Percentiles rank a stretch among this genome's conserved stretches.
Conservation (phyloP, 2,888 invertebrate genomes). For the Epinotia ramella region DNA sequence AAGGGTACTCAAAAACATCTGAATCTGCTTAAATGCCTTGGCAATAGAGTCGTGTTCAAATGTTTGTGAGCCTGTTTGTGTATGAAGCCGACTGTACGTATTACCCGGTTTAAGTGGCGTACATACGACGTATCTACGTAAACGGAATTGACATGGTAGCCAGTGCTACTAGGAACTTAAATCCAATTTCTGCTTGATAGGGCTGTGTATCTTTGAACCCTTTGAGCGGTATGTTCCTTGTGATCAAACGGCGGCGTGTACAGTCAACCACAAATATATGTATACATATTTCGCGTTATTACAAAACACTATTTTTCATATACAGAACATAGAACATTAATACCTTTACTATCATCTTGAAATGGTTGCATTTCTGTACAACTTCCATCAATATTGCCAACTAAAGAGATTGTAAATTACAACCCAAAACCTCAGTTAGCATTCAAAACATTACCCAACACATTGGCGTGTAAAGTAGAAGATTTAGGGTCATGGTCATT, state of each 20-base stretch:
- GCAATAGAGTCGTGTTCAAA: neutral
- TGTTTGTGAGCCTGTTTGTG: neutral
- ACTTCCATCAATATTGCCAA: neutral
- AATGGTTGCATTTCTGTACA: neutral
- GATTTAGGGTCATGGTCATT: constrained; percentile 35
- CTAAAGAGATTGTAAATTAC: neutral
- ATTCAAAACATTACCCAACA: constrained; percentile 2
- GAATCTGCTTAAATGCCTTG: neutral
- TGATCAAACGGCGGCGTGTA: constrained; percentile 63
- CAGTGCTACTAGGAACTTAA: constrained; percentile 63
- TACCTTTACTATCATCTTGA: neutral
- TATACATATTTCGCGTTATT: neutral
- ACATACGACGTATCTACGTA: constrained; percentile 11
- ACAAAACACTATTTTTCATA: neutral
- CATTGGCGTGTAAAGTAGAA: constrained; percentile 13
- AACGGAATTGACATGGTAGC: constrained; percentile 27
- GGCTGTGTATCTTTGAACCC: constrained; percentile 68
- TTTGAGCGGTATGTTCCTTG: constrained; percentile 59
- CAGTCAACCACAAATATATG: neutral
- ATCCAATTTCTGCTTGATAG: constrained; percentile 74
- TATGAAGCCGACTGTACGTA: neutral
- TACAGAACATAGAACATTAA: neutral
- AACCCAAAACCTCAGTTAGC: neutral
- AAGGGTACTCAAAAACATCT: neutral
- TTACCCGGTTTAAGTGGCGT: constrained; percentile 21